A percentile compares a stretch with the other conserved stretches of the same genome.
Evolutionary conservation across 2,797 vertebrate genomes (phyloP).

Genomic region (Xyrichtys novacula): DNA sequence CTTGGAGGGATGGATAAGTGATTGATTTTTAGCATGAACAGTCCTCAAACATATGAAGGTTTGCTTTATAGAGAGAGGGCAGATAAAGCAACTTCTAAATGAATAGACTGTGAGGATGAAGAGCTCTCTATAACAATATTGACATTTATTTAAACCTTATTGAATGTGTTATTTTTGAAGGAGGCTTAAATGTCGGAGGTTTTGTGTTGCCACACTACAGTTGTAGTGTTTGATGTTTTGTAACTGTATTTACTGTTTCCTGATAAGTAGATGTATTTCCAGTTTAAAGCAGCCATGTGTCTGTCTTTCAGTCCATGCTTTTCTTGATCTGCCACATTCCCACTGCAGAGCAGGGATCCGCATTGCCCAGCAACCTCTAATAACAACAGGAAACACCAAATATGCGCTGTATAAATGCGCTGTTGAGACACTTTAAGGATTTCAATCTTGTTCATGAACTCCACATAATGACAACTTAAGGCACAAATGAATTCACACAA

Average conservation of each 20-base stretch:
- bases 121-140: background rate
- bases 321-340: constrained; percentile 57
- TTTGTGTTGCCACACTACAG: background rate
- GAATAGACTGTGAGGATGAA: background rate
- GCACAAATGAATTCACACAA: background rate
- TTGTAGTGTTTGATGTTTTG: background rate
- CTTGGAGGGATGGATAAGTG: constrained; percentile 3
- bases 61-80: background rate
- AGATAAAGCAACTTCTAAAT: background rate
- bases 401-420: background rate
- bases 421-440: background rate
- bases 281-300: background rate
- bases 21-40: too few relatives aligned
- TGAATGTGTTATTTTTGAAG: background rate
- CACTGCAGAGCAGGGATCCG: background rate
- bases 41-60: too few relatives aligned
- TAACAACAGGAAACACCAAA: background rate
- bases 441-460: background rate
- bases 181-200: too few relatives aligned
- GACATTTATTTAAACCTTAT: background rate
- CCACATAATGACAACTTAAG: background rate
- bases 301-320: constrained; percentile 8
- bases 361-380: background rate
- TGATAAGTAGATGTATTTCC: constrained; percentile 15
- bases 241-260: background rate